Base-by-base conservation (phyloP, 2,113 vertebrate genomes). In the Corythoichthys intestinalis region DNA sequence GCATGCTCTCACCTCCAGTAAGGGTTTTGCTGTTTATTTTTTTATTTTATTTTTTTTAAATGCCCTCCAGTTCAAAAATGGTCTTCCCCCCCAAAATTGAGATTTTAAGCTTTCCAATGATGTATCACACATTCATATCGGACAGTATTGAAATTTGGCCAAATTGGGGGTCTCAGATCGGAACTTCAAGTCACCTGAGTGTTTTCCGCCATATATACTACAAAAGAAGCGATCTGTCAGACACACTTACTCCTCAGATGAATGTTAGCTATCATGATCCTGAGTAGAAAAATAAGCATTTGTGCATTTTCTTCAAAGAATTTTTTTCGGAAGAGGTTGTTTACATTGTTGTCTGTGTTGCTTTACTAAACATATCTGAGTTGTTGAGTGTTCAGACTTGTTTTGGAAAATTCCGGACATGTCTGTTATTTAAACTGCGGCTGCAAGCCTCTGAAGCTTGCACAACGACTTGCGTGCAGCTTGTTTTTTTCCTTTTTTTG, bases 391-490 rank as follows among this genome's bases (percentile, higher is more conserved):
- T 78, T 75, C 71, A 56, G 76, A 75, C 81, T 85, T 85, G 85
- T 85, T 84, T 84, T 90, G 82, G 81, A 87, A 83, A 86, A 86
- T 84, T 83, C 80, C 34, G n/a, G 68, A 68, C 82, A 77, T 65
- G 73, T 82, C 76, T 85, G 77, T 88, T 83, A 89, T 88, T 83
- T 87, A 73, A 80, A 67, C 81, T 79, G 77, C 73, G 86, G 84
- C 76, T 47, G 77, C 69, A 66, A 68, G 72, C 65, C 65, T 79
- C 53, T n/a, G 70, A 73, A 72, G 65, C 50, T 62, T 57, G 66
- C 35, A 58, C 52, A 65, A 66, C 62, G 49, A 69, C 41, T 68
- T 46, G 56, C 41, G 61, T n/a, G 5, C 6, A 4, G 38, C 59
- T n/a, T 62, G 37, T 44, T 53, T 56, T 46, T 59, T 62, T 28